Evolutionary conservation across 2,797 vertebrate species (phyloP).

Genomic region (Lycodopsis pacificus): DNA sequence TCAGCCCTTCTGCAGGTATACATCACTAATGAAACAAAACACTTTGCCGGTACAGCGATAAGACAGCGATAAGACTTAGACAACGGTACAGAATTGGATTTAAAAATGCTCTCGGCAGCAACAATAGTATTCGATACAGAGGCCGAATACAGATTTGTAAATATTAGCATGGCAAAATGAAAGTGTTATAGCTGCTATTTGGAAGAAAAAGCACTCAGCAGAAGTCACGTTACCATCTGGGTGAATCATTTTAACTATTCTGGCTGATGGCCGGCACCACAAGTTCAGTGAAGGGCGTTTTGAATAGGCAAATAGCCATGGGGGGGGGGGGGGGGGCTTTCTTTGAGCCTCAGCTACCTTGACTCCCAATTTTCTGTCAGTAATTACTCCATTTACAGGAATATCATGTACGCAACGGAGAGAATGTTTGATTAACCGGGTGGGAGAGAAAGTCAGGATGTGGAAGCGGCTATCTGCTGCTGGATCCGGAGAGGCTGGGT

Average conservation of each 20-base stretch:
- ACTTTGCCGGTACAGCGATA: conserved; percentile 26
- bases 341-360: conserved; percentile 60
- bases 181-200: conserved; percentile 26
- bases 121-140: conserved; percentile 2
- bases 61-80: conserved; percentile 24
- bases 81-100: conserved; percentile 11
- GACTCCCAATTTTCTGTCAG: conserved; percentile 63
- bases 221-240: conserved; percentile 37
- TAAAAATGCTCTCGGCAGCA: conserved; percentile 30
- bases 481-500: conserved; percentile 32
- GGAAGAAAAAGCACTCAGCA: neutral
- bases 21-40: conserved; percentile 50
- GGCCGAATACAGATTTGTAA: conserved; percentile 16
- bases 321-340: conserved; percentile 41
- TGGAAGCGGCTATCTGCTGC: conserved; percentile 33
- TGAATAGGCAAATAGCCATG: conserved; percentile 42
- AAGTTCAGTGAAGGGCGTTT: conserved; percentile 58
- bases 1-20: conserved; percentile 25
- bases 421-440: conserved; percentile 66
- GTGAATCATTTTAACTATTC: conserved; percentile 36
- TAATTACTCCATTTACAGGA: conserved; percentile 73
- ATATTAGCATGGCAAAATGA: conserved; percentile 16
- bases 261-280: conserved; percentile 16
- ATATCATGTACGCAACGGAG: conserved; percentile 48
- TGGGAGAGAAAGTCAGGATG: conserved; percentile 65